Conservation (phyloP, 92 coral and sea anemone species). For the Epizoanthus rinbou region DNA sequence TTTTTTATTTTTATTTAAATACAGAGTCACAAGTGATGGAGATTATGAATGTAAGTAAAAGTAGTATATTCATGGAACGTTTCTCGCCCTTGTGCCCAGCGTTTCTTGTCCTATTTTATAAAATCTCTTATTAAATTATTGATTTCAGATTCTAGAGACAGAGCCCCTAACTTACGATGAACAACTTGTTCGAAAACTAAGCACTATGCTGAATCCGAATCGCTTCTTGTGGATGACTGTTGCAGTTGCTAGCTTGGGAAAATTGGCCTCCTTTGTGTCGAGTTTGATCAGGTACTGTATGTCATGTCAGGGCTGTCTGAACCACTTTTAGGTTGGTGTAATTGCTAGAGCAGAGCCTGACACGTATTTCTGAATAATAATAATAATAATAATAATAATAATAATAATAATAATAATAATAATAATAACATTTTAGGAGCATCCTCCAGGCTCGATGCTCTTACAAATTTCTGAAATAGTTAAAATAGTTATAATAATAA, state of each 20-base stretch:
- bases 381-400: no score
- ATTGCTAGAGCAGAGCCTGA: no score
- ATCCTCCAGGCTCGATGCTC: no score
- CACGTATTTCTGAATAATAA: no score
- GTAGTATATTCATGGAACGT: neutral
- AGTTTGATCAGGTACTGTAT: constrained; percentile 79
- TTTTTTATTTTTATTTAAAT: no score
- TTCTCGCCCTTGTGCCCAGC: neutral
- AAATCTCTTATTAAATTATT: neutral
- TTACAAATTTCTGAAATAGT: no score
- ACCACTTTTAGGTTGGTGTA: no score
- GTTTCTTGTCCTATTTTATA: neutral
- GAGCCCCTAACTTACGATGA: constrained; percentile 84
- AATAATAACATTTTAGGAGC: no score
- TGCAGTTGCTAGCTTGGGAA: constrained; percentile 87
- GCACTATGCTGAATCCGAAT: constrained; percentile 72
- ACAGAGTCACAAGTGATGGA: constrained; percentile 36
- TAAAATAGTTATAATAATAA: no score
- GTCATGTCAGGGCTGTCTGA: no score
- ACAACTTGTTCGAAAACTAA: constrained; percentile 61
- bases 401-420: no score
- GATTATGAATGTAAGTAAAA: constrained; percentile 39
- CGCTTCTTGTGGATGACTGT: constrained; percentile 84
- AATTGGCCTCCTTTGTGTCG: constrained; percentile 72
- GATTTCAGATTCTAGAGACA: constrained; percentile 73